phyloP scores from a whole-genome alignment of 2,888 invertebrate genomes.

The Teleogryllus oceanicus region DNA sequence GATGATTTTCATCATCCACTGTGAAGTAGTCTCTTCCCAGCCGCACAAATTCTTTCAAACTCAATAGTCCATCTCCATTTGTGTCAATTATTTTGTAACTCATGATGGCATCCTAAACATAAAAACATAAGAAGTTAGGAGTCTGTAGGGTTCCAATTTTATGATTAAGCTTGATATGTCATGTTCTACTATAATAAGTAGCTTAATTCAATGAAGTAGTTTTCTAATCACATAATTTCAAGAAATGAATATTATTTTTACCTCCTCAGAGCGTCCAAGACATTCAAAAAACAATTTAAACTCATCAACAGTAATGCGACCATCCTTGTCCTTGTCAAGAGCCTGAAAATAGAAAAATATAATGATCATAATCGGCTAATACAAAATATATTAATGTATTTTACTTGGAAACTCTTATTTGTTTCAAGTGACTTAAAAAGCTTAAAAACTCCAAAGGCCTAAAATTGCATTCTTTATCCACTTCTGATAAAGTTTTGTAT shows the following conservation, averaged over 20 bases:
- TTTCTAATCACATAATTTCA: no score
- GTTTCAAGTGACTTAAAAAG: background rate
- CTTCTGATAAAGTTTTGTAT: background rate
- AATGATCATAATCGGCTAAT: background rate
- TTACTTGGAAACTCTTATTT: background rate
- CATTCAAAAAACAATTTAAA: conserved; percentile 80
- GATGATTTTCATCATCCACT: conserved; percentile 68
- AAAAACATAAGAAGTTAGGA: background rate
- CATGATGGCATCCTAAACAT: conserved; percentile 60
- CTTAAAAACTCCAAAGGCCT: background rate
- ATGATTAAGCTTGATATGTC: no score
- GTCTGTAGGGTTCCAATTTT: no score
- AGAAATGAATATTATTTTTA: conserved; percentile 38
- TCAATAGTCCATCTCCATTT: conserved; percentile 73
- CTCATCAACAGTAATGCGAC: conserved; percentile 74
- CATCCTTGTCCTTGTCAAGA: conserved; percentile 75
- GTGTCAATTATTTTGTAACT: conserved; percentile 75
- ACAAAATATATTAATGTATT: background rate
- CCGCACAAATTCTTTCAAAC: conserved; percentile 73
- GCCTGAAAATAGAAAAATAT: conserved; percentile 55
- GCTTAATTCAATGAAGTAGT: no score
- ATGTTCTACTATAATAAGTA: no score
- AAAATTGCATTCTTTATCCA: background rate
- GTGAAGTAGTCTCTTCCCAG: conserved; percentile 77
- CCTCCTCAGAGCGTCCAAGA: conserved; percentile 68